A percentile compares a stretch with the other conserved stretches of the same genome.
phyloP scores from a whole-genome alignment of 2,113 vertebrate species.

The Onychostoma macrolepis region DNA sequence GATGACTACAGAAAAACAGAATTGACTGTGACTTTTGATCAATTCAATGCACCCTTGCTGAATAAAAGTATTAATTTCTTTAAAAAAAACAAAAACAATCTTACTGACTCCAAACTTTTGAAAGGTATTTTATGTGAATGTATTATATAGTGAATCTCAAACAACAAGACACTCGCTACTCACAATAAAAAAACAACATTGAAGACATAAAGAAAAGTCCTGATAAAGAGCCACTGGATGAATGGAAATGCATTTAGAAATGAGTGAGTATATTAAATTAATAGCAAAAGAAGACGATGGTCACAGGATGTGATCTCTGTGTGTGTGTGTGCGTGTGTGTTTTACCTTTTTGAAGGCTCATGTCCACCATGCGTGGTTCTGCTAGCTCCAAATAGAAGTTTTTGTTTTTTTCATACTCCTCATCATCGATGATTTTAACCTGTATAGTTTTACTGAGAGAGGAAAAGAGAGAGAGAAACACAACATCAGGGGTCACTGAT shows the following conservation, averaged over 20 bases:
- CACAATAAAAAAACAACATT: not conserved
- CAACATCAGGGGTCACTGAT: not conserved
- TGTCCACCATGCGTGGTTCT: slow-evolving; percentile 87
- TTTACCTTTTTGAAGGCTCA: slow-evolving; percentile 83
- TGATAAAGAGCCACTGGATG: not conserved
- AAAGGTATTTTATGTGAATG: not conserved
- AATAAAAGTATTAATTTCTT: not conserved
- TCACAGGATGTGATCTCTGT: not conserved
- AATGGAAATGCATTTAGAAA: not conserved
- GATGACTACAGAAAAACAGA: not conserved
- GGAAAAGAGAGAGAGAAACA: slow-evolving; percentile 70
- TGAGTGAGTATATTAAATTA: not conserved
- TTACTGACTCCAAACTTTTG: not conserved
- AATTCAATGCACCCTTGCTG: not conserved
- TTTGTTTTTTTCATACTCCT: slow-evolving; percentile 99
- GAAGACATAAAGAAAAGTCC: not conserved
- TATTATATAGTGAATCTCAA: not conserved
- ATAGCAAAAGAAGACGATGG: not conserved
- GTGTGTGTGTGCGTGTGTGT: slow-evolving; percentile 14
- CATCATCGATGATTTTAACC: slow-evolving; percentile 99
- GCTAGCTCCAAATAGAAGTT: slow-evolving; percentile 99
- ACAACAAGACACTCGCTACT: not conserved
- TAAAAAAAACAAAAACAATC: not conserved
- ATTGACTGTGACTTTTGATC: not conserved
- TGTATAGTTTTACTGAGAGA: slow-evolving; percentile 96